phyloP scores from a whole-genome alignment of 2,888 invertebrate genomes.

The Mactromeris polynyma region DNA sequence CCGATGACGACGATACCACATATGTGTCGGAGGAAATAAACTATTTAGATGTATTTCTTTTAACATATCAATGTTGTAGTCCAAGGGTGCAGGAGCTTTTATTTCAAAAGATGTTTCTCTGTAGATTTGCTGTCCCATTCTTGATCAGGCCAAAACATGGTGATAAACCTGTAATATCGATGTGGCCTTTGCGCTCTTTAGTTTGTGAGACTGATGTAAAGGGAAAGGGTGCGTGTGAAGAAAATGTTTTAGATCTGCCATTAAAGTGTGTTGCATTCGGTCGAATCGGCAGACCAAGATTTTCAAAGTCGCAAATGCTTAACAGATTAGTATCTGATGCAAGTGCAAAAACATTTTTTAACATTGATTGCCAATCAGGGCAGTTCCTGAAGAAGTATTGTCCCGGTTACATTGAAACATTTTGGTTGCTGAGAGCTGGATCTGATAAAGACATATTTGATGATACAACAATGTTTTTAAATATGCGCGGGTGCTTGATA shows the following conservation, averaged over 20 bases:
- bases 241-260: neutral
- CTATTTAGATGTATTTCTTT: constrained; percentile 4
- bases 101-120: constrained; percentile 10
- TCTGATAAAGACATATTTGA: neutral
- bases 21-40: neutral
- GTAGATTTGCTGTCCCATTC: constrained; percentile 13
- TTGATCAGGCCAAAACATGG: neutral
- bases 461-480: neutral
- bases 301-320: constrained; percentile 13
- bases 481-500: neutral
- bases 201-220: neutral
- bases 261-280: neutral
- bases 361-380: neutral
- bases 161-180: neutral
- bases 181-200: constrained; percentile 15
- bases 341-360: constrained; percentile 8
- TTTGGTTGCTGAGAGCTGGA: neutral
- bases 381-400: neutral
- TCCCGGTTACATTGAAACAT: constrained; percentile 9
- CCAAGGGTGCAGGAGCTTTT: neutral
- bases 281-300: neutral
- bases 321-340: neutral
- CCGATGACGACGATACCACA: neutral
- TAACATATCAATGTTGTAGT: constrained; percentile 19
- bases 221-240: neutral